Conservation (phyloP, 2,113 vertebrate genomes). For the Cinclus mexicanus region DNA sequence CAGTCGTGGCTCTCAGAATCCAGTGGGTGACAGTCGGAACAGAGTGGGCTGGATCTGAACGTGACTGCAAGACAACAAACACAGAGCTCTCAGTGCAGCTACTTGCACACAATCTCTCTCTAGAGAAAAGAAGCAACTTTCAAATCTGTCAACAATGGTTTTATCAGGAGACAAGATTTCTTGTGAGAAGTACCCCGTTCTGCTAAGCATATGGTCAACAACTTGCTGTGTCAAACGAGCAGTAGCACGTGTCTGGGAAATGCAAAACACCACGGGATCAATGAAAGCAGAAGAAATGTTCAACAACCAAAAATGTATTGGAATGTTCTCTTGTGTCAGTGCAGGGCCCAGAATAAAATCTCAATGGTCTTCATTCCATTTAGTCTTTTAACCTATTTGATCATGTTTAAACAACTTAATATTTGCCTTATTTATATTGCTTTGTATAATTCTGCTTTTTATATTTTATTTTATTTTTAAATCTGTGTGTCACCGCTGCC, state of each 20-base stretch:
- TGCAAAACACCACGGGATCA: neutral
- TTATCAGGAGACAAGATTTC: neutral
- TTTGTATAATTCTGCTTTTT: neutral
- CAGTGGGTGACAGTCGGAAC: neutral
- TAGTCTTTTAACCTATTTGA: neutral
- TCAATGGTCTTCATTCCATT: neutral
- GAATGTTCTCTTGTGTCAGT: neutral
- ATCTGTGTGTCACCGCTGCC: neutral
- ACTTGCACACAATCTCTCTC: neutral
- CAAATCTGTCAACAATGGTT: neutral
- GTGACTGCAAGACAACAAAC: neutral
- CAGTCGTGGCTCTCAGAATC: neutral
- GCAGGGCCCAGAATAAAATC: neutral
- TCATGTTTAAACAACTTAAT: neutral
- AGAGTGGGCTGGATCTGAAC: neutral
- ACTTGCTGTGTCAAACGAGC: conserved; percentile 15
- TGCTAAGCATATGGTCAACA: conserved; percentile 36
- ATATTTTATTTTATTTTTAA: neutral
- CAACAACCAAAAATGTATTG: neutral
- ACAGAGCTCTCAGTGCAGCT: neutral
- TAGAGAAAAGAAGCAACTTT: neutral
- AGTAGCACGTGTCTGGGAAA: neutral
- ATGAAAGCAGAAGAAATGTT: neutral
- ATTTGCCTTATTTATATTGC: neutral
- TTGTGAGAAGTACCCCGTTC: neutral